Conservation (phyloP, 1,140 invertebrate genomes). For the Plectrocnemia conspersa region DNA sequence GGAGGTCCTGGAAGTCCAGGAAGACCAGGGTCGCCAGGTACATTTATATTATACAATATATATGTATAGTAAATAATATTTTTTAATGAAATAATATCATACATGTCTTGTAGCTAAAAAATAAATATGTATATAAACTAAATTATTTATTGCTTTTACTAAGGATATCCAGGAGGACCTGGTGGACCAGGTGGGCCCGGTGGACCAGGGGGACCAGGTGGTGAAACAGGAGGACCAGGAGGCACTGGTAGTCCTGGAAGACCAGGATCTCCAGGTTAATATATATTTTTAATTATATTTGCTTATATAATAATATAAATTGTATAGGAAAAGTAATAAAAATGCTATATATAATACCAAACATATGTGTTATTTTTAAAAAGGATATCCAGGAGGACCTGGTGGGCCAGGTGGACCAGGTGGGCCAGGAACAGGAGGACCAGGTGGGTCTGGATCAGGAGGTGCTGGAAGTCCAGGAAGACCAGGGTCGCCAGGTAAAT, state of each 20-base stretch:
- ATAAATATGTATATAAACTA: no score
- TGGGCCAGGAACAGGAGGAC: conserved; percentile 10
- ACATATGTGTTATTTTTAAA: no score
- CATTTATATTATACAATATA: no score
- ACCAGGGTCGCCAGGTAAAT: conserved; percentile 14
- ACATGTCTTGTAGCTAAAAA: no score
- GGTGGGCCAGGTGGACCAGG: conserved; percentile 19
- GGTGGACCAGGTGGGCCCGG: conserved; percentile 14
- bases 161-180: conserved; percentile 10
- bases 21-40: conserved; percentile 15
- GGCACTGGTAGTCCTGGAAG: conserved; percentile 17
- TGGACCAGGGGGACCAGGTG: conserved; percentile 14
- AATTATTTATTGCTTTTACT: no score
- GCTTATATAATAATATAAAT: not conserved
- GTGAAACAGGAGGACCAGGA: conserved; percentile 9
- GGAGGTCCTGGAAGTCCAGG: conserved; percentile 20
- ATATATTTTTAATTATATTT: not conserved
- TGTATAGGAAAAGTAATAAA: no score
- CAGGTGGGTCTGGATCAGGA: conserved; percentile 17
- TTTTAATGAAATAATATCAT: no score
- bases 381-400: conserved; percentile 7
- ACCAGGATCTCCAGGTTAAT: conserved; percentile 30
- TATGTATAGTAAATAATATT: no score
- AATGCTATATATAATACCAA: no score
- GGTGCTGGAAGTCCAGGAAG: conserved; percentile 20